Evolutionary conservation across 2,797 vertebrate species (phyloP).

Genomic region (Hoplostethus atlanticus): DNA sequence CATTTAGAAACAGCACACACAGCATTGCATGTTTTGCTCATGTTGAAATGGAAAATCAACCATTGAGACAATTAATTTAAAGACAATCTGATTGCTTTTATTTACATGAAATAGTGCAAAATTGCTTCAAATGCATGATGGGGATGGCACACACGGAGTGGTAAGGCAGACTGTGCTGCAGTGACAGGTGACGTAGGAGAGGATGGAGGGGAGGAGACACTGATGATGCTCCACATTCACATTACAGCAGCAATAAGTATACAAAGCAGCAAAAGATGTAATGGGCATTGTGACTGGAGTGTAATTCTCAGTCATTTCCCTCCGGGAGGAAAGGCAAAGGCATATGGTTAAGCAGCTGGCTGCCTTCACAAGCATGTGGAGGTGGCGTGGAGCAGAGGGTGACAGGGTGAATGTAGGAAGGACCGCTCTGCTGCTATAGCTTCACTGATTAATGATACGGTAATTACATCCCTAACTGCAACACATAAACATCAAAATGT

Average conservation of each 20-base stretch:
- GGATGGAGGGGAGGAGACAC: constrained; percentile 24
- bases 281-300: constrained; percentile 35
- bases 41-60: neutral
- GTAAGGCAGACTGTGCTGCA: constrained; percentile 34
- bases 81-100: neutral
- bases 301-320: constrained; percentile 39
- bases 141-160: constrained; percentile 9
- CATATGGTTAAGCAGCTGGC: constrained; percentile 60
- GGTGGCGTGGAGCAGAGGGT: constrained; percentile 36
- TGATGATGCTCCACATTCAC: constrained; percentile 43
- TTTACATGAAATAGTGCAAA: constrained; percentile 10
- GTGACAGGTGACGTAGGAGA: constrained; percentile 37
- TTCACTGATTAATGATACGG: constrained; percentile 22
- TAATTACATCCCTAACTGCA: constrained; percentile 36
- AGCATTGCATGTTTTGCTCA: constrained; percentile 3
- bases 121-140: constrained; percentile 9
- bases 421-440: constrained; percentile 16
- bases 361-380: constrained; percentile 48
- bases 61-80: neutral
- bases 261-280: constrained; percentile 19
- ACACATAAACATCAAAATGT: constrained; percentile 19
- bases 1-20: neutral
- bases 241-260: constrained; percentile 37
- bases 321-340: constrained; percentile 36
- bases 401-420: constrained; percentile 37